Conservation (phyloP, 1,140 invertebrate genomes). For the Sinella curviseta region DNA sequence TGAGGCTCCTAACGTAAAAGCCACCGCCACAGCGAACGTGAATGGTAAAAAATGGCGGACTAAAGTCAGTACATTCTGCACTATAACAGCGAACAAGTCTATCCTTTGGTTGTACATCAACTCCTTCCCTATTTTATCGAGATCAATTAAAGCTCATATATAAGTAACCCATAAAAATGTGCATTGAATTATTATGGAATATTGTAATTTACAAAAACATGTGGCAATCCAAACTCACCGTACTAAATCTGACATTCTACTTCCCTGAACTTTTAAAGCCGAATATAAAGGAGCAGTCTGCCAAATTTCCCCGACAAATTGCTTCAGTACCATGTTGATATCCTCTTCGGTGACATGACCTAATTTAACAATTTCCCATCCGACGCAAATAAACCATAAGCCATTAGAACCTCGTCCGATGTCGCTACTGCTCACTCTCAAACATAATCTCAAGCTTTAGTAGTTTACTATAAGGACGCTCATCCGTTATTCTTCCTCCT, state of each 20-base stretch:
- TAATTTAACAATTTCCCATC: too few relatives aligned
- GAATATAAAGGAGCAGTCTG: slow-evolving; percentile 49
- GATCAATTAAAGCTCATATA: background rate
- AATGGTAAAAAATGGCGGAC: slow-evolving; percentile 50
- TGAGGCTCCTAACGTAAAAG: slow-evolving; percentile 51
- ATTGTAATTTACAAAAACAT: too few relatives aligned
- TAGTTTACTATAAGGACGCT: slow-evolving; percentile 45
- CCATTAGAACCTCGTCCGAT: background rate
- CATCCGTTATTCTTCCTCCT: slow-evolving; percentile 43
- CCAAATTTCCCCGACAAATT: slow-evolving; percentile 47
- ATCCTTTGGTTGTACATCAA: slow-evolving; percentile 30
- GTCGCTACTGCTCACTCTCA: too few relatives aligned
- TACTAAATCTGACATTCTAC: slow-evolving; percentile 37
- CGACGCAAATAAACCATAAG: background rate
- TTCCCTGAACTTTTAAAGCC: slow-evolving; percentile 40
- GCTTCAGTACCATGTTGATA: slow-evolving; percentile 34
- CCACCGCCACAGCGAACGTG: slow-evolving; percentile 50
- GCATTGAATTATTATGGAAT: too few relatives aligned
- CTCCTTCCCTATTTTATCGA: slow-evolving; percentile 37
- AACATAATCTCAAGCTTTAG: background rate
- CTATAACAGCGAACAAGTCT: slow-evolving; percentile 37
- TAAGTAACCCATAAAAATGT: too few relatives aligned
- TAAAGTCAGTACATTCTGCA: slow-evolving; percentile 46
- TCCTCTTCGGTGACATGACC: slow-evolving; percentile 44
- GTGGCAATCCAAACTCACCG: slow-evolving; percentile 36